These are phyloP conservation scores for Himalopsyche japonica DNA, from an alignment of 2,888 invertebrate species.

Conservation along the genomic window DNA sequence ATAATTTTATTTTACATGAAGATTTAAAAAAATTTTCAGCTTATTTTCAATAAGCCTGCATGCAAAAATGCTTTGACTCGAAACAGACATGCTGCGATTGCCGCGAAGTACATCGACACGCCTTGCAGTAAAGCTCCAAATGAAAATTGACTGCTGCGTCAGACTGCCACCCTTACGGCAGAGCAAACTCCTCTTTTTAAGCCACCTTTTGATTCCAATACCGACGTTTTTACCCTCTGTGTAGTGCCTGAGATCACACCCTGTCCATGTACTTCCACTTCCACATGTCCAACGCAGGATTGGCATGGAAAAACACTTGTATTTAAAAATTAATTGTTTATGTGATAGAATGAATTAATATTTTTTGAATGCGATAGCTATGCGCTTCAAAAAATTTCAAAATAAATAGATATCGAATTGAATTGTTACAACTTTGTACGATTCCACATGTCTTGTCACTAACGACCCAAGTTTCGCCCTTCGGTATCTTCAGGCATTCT, in stretches of 20 bases:
- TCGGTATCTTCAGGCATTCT: no score
- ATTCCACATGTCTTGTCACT: no score
- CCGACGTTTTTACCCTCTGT: not conserved
- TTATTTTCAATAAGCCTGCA: not conserved
- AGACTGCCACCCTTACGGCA: constrained; percentile 10
- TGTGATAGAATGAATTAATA: no score
- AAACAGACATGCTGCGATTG: constrained; percentile 5
- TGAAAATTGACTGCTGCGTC: constrained; percentile 32
- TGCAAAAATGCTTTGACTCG: not conserved
- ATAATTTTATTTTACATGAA: no score
- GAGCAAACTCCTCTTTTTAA: not conserved
- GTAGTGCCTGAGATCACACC: constrained; percentile 21
- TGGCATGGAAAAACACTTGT: not conserved
- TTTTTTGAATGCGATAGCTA: no score
- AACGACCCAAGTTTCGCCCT: no score
- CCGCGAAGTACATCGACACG: constrained; percentile 13
- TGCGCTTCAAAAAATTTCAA: no score
- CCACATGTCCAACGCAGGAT: not conserved
- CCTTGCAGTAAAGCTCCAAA: constrained; percentile 15
- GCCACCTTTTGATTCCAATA: not conserved
- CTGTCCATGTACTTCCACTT: constrained; percentile 14
- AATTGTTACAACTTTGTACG: no score
- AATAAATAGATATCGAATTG: no score
- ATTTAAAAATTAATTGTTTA: no score
- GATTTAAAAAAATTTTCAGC: not conserved